Conservation (phyloP, 2,113 vertebrate species). For the Callipepla squamata region DNA sequence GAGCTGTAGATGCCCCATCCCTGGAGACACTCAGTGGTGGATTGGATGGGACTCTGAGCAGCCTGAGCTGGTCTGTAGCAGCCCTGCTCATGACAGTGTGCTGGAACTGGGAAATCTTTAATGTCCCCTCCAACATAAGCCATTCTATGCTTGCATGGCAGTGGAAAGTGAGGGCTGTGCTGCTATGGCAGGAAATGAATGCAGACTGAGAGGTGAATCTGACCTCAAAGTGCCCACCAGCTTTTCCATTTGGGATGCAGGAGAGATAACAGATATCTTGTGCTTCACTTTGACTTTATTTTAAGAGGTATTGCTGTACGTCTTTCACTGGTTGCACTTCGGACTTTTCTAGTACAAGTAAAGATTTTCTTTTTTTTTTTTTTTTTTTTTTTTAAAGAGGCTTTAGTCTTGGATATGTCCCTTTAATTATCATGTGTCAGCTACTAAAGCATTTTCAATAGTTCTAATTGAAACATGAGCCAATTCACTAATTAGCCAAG, state of each 20-base stretch:
- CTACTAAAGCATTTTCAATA: slow-evolving; percentile 54
- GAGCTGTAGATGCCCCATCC: no score
- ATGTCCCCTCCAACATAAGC: no score
- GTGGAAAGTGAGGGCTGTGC: background rate
- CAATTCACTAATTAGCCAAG: slow-evolving; percentile 62
- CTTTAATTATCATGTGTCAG: slow-evolving; percentile 48
- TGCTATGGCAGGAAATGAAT: background rate
- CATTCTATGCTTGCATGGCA: background rate
- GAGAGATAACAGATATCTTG: background rate
- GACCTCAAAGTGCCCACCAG: background rate
- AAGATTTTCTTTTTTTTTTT: background rate
- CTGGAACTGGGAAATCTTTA: no score
- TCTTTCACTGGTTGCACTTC: slow-evolving; percentile 9
- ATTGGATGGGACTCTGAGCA: no score
- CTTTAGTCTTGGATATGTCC: slow-evolving; percentile 22
- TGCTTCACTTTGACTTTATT: background rate
- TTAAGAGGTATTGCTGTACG: background rate
- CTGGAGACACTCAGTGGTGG: no score
- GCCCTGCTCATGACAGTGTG: no score
- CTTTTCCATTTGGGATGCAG: background rate
- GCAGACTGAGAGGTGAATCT: background rate
- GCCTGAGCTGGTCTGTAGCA: no score
- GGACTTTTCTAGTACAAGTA: background rate
- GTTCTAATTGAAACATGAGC: slow-evolving; percentile 54
- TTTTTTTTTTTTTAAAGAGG: background rate